A percentile compares a stretch with the other conserved stretches of the same genome.
These are phyloP conservation scores for Seriola aureovittata DNA, from an alignment of 2,113 vertebrate species.

Conservation along the genomic window DNA sequence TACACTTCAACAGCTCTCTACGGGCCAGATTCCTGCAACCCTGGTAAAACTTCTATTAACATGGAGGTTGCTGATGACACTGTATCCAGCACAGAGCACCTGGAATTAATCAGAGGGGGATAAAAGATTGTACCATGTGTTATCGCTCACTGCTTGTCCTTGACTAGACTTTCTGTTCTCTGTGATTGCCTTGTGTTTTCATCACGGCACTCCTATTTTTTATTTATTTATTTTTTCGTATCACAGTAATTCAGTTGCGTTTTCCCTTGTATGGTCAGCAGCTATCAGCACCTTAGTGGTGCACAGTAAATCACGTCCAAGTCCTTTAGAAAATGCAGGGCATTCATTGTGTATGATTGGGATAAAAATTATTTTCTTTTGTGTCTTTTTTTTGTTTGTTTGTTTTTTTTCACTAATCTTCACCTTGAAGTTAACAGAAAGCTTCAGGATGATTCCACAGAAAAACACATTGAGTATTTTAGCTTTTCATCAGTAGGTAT, in stretches of 20 bases:
- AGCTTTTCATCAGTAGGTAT: not conserved
- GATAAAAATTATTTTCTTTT: not conserved
- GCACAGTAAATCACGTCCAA: conserved; percentile 51
- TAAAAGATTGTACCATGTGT: conserved; percentile 67
- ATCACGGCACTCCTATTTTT: conserved; percentile 39
- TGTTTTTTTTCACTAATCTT: not conserved
- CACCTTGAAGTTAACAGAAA: not conserved
- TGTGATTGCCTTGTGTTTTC: conserved; percentile 71
- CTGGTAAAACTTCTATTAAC: conserved; percentile 70
- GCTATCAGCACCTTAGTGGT: conserved; percentile 50
- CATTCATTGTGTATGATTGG: not conserved
- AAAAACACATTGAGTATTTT: not conserved
- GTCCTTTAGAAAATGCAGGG: conserved; percentile 34
- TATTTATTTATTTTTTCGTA: conserved; percentile 54
- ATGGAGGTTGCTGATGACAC: conserved; percentile 71
- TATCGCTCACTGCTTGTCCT: conserved; percentile 70
- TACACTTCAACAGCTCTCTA: conserved; percentile 35
- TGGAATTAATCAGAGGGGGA: conserved; percentile 78
- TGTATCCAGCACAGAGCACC: conserved; percentile 51
- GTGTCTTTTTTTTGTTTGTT: not conserved
- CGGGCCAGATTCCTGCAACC: conserved; percentile 52
- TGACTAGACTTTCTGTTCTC: conserved; percentile 67
- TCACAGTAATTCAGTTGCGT: conserved; percentile 66
- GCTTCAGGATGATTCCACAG: not conserved
- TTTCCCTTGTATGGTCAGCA: conserved; percentile 60